Evolutionary conservation across 2,797 vertebrate species (phyloP), one percentile per base, ranked within the genome.

Genomic region (Carapus acus): DNA sequence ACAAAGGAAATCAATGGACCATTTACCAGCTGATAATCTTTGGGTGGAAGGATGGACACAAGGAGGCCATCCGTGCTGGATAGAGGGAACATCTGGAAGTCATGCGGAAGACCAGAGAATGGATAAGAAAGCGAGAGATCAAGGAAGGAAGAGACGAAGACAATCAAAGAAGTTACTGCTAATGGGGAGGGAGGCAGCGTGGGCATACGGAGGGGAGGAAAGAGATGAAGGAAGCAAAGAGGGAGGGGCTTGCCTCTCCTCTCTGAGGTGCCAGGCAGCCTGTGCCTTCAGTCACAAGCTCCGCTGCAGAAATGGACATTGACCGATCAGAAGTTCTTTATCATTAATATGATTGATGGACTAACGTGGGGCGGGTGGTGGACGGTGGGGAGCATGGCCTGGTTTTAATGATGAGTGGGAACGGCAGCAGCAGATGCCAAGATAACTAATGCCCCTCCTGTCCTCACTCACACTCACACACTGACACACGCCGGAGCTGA

Each of bases 311-410:
- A 23, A 57, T 8, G 31, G 17, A 40, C 18, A 22, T n/a, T 8
- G 13, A 38, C 20, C 37, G 53, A 37, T 17, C 27, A 24, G 47
- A 55, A n/a, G 14, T 54, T 62, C 37, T 48, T 56, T 29, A 49
- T 52, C 43, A 54, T 55, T 46, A 65, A 31, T 38, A 46, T 70
- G 51, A 67, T 51, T 53, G 41, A 54, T 58, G 53, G 47, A 19
- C 16, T 29, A 14, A 2, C 15, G 34, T 43, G 18, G 19, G 14
- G 14, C 24, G 14, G 6, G n/a, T n/a, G n/a, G n/a, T n/a, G n/a
- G 6, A 33, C 14, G 19, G 19, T 48, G 54, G 46, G 48, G 54
- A 45, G 60, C 58, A 65, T 51, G 34, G 54, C 44, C n/a, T 23
- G 1, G 16, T 15, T 7, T 1, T 50, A 64, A 67, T 13, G 41